phyloP scores from a whole-genome alignment of 2,113 vertebrate genomes.

The Oryzias woworae region DNA sequence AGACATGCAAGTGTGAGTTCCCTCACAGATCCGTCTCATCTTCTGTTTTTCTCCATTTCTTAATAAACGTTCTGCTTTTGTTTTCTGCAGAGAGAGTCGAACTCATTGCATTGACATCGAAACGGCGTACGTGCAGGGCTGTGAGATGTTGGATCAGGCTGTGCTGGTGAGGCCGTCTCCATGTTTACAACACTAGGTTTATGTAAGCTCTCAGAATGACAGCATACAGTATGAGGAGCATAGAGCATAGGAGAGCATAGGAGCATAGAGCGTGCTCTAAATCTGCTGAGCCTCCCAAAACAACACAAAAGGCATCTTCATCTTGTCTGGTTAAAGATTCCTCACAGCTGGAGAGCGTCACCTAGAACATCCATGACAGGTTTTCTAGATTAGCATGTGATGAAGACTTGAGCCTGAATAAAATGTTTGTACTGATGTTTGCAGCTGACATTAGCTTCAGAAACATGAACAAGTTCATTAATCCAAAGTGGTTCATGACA shows the following conservation, averaged over 20 bases:
- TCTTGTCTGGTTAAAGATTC: too few species aligned
- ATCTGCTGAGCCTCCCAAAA: too few species aligned
- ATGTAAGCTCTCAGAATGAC: too few species aligned
- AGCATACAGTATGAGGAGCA: background rate
- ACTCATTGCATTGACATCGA: slow-evolving; percentile 95
- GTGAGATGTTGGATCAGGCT: slow-evolving; percentile 91
- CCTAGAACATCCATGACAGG: too few species aligned
- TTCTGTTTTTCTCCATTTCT: background rate
- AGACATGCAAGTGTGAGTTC: slow-evolving; percentile 91
- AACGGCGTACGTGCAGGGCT: slow-evolving; percentile 90
- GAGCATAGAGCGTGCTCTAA: too few species aligned
- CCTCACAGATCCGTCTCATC: background rate
- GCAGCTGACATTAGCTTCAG: background rate
- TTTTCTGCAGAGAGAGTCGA: slow-evolving; percentile 83
- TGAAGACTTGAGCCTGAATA: background rate
- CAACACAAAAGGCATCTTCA: too few species aligned
- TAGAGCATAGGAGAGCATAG: too few species aligned
- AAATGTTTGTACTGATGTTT: background rate
- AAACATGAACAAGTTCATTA: too few species aligned
- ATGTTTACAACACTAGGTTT: slow-evolving; percentile 1
- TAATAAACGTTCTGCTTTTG: background rate
- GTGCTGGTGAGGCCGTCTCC: slow-evolving; percentile 80
- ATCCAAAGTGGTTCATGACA: background rate
- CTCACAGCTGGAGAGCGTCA: too few species aligned
- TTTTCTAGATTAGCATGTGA: too few species aligned